phyloP scores from a whole-genome alignment of 2,888 invertebrate species.

The Melanostoma scalare region DNA sequence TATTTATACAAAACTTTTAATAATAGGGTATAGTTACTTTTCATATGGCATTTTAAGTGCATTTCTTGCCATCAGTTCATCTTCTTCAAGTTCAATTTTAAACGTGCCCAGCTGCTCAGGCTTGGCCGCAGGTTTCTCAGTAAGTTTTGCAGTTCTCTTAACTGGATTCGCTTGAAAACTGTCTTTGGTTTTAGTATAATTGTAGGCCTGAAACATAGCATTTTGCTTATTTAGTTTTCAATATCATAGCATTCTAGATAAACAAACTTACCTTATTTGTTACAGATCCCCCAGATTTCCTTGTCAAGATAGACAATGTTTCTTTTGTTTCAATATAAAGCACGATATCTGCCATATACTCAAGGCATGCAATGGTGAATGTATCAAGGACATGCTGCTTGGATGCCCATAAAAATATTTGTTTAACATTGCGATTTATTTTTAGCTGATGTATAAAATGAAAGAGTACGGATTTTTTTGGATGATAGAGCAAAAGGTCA shows the following conservation, averaged over 20 bases:
- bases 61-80: constrained; percentile 81
- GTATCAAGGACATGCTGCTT: constrained; percentile 75
- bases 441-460: constrained; percentile 77
- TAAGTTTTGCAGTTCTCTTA: constrained; percentile 38
- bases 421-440: constrained; percentile 76
- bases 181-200: constrained; percentile 76
- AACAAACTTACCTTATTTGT: constrained; percentile 74
- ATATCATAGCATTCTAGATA: neutral
- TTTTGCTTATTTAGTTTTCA: neutral
- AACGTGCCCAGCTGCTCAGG: constrained; percentile 77
- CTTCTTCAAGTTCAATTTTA: constrained; percentile 81
- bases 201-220: constrained; percentile 74
- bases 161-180: constrained; percentile 76
- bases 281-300: constrained; percentile 79
- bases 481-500: constrained; percentile 77
- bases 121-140: constrained; percentile 52
- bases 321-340: constrained; percentile 76
- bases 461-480: constrained; percentile 76
- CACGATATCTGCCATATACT: constrained; percentile 80
- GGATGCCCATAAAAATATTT: constrained; percentile 80
- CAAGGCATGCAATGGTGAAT: constrained; percentile 79
- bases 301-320: constrained; percentile 76
- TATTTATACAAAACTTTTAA: neutral
- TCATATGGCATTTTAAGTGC: constrained; percentile 81
- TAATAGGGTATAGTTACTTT: constrained; percentile 75